Evolutionary conservation across 2,113 vertebrate genomes (phyloP).

Genomic region (Lepus timidus): DNA sequence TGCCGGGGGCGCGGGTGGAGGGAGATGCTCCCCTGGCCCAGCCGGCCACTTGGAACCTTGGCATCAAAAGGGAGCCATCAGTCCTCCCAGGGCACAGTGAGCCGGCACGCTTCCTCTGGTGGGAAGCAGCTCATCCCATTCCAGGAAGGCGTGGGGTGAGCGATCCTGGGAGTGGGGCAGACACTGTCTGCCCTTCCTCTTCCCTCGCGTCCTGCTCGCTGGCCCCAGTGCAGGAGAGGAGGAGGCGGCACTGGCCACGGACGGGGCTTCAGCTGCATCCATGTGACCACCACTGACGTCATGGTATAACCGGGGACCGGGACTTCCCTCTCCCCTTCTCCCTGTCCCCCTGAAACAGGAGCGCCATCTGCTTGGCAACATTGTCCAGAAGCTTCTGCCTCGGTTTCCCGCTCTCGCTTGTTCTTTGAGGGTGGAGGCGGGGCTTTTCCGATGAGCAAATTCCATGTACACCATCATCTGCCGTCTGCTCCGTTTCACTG

Average conservation of each 20-base stretch:
- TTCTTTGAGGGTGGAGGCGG: background rate
- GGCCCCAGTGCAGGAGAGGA: accelerated
- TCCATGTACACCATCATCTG: background rate
- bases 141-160: slow-evolving; percentile 41
- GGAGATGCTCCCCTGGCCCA: background rate
- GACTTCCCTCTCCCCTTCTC: background rate
- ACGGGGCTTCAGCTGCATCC: too few relatives aligned
- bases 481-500: background rate
- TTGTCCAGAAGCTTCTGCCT: background rate
- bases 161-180: background rate
- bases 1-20: background rate
- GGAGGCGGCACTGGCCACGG: background rate
- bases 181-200: background rate
- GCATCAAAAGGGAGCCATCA: slow-evolving; percentile 39
- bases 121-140: slow-evolving; percentile 26
- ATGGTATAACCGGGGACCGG: accelerated
- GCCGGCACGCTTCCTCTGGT: slow-evolving; percentile 17
- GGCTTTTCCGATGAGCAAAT: background rate
- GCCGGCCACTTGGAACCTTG: slow-evolving; percentile 39
- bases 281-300: background rate
- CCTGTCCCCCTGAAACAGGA: background rate
- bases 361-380: background rate
- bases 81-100: background rate
- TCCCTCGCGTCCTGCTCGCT: background rate
- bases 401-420: background rate